Evolutionary conservation across 2,888 invertebrate species (phyloP).

Genomic region (Carcina quercana): DNA sequence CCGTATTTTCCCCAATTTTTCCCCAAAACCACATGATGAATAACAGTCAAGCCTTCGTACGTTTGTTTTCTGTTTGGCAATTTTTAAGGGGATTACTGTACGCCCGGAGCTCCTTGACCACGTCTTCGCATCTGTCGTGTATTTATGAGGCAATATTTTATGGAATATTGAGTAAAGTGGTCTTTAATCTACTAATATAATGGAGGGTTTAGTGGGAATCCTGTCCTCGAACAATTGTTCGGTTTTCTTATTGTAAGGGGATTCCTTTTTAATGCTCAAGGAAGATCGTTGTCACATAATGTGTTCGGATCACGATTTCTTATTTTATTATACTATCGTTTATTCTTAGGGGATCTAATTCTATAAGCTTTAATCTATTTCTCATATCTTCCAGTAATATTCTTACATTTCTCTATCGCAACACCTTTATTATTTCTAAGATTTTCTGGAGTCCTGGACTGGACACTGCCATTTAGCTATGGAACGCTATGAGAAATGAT

Average conservation of each 20-base stretch:
- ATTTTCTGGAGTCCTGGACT: no score
- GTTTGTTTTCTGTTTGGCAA: constrained; percentile 71
- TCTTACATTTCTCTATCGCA: no score
- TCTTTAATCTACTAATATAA: constrained; percentile 72
- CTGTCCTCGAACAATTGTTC: constrained; percentile 50
- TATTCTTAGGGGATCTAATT: no score
- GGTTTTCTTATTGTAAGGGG: constrained; percentile 48
- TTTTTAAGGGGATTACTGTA: constrained; percentile 70
- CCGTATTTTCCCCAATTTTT: constrained; percentile 47
- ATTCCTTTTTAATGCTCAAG: constrained; percentile 37
- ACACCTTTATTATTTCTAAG: no score
- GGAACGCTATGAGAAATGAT: no score
- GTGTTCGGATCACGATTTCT: no score
- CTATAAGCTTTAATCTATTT: no score
- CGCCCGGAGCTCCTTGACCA: constrained; percentile 51
- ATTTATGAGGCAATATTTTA: constrained; percentile 72
- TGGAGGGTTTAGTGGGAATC: constrained; percentile 46
- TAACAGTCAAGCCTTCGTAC: constrained; percentile 52
- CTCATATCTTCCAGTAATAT: no score
- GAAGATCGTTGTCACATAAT: no score
- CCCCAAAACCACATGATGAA: constrained; percentile 63
- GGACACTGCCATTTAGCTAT: no score
- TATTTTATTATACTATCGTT: no score
- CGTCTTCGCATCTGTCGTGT: constrained; percentile 59
- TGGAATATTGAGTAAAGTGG: constrained; percentile 72